Conservation (phyloP, 2,888 invertebrate genomes). For the Pyralis farinalis region DNA sequence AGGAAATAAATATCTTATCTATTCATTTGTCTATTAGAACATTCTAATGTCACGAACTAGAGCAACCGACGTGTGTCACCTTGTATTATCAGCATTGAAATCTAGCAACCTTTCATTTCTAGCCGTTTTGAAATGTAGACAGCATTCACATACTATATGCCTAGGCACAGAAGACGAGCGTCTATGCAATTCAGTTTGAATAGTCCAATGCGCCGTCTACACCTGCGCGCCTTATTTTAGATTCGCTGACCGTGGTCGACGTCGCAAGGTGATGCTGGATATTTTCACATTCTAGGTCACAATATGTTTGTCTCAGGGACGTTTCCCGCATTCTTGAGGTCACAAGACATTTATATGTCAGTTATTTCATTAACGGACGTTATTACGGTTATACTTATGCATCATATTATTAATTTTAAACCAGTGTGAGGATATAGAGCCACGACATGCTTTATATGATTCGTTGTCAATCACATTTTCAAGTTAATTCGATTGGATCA, state of each 20-base stretch:
- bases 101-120: constrained; percentile 35
- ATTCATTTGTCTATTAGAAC: constrained; percentile 13
- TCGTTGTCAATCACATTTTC: no score
- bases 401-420: neutral
- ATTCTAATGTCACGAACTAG: constrained; percentile 18
- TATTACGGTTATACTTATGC: neutral
- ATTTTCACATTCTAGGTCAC: constrained; percentile 77
- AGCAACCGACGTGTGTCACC: constrained; percentile 25
- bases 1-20: constrained; percentile 5
- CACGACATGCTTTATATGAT: neutral
- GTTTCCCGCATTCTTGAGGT: constrained; percentile 43
- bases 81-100: constrained; percentile 34
- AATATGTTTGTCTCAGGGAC: constrained; percentile 72
- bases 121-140: constrained; percentile 34
- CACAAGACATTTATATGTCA: constrained; percentile 24
- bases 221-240: constrained; percentile 74
- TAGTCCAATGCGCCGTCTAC: constrained; percentile 48
- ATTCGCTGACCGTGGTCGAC: constrained; percentile 57
- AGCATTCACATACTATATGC: constrained; percentile 25
- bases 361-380: constrained; percentile 4
- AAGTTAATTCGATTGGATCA: no score
- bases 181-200: constrained; percentile 38
- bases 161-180: constrained; percentile 22
- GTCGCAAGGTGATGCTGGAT: constrained; percentile 70
- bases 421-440: neutral